Conservation (phyloP, 2,113 vertebrate genomes). For the Misgurnus anguillicaudatus region DNA sequence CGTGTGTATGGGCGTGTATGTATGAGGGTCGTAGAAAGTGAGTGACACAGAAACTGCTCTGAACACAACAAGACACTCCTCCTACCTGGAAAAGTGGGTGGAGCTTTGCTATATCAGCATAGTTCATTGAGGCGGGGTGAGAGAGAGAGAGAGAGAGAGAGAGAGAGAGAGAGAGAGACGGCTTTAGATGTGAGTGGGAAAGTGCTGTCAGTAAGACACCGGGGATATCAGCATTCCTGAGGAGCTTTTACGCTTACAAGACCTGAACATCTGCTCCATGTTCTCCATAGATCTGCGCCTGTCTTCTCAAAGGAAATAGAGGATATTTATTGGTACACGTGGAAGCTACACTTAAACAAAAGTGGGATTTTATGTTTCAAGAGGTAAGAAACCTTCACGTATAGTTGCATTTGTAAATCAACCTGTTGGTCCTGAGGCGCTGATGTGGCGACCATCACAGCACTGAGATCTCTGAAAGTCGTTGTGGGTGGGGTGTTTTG, state of each 20-base stretch:
- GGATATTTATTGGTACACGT: conserved; percentile 4
- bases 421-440: conserved; percentile 47
- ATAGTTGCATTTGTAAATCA: conserved; percentile 10
- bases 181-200: conserved; percentile 48
- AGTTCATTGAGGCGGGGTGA: conserved; percentile 58
- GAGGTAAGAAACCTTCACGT: conserved; percentile 57
- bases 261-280: neutral
- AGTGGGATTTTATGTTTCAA: conserved; percentile 47
- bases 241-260: conserved; percentile 1
- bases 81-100: conserved; percentile 69
- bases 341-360: conserved; percentile 31
- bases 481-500: neutral
- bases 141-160: conserved; percentile 36
- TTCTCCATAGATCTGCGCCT: neutral
- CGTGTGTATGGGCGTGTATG: conserved; percentile 31
- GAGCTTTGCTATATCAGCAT: conserved; percentile 65
- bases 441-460: neutral
- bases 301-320: neutral
- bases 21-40: conserved; percentile 21
- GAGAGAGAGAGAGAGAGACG: conserved; percentile 50
- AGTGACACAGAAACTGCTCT: conserved; percentile 40
- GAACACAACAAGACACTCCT: conserved; percentile 57
- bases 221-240: conserved; percentile 72
- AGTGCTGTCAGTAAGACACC: conserved; percentile 61
- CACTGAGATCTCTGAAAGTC: conserved; percentile 4